phyloP scores from a whole-genome alignment of 2,888 invertebrate species.

The Nomada fucata region DNA sequence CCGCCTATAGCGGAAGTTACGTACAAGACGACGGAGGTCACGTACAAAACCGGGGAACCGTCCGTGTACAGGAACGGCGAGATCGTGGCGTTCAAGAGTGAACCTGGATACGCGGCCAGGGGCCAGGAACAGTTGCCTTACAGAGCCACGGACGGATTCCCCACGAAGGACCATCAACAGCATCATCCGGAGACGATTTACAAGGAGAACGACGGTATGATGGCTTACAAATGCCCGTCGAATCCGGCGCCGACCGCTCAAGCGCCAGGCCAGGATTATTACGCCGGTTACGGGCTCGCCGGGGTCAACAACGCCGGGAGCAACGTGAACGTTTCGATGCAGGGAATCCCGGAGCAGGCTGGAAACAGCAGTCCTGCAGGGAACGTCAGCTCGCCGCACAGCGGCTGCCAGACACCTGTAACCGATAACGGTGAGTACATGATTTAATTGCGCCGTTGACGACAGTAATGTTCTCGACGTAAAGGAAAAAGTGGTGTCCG shows the following conservation, averaged over 20 bases:
- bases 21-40: constrained; percentile 83
- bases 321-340: constrained; percentile 72
- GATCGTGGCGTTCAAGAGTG: constrained; percentile 79
- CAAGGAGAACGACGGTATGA: constrained; percentile 75
- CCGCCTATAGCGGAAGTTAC: constrained; percentile 82
- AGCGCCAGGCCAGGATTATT: constrained; percentile 76
- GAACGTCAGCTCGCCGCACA: constrained; percentile 76
- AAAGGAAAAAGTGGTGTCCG: neutral
- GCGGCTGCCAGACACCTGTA: constrained; percentile 78
- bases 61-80: constrained; percentile 81
- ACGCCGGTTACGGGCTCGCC: constrained; percentile 77
- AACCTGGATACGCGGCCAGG: constrained; percentile 73
- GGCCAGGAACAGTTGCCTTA: constrained; percentile 74
- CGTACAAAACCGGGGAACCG: constrained; percentile 81
- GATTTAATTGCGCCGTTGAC: neutral
- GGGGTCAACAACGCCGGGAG: constrained; percentile 63
- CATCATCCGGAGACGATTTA: constrained; percentile 74
- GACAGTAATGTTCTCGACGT: neutral
- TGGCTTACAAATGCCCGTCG: constrained; percentile 65
- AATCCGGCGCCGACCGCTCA: constrained; percentile 62
- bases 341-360: constrained; percentile 74
- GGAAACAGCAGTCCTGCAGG: constrained; percentile 73
- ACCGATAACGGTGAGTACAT: constrained; percentile 78
- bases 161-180: constrained; percentile 75
- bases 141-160: constrained; percentile 71